Percentiles rank a stretch among this genome's conserved stretches.
phyloP scores from a whole-genome alignment of 2,113 vertebrate species.

The Callionymus lyra region DNA sequence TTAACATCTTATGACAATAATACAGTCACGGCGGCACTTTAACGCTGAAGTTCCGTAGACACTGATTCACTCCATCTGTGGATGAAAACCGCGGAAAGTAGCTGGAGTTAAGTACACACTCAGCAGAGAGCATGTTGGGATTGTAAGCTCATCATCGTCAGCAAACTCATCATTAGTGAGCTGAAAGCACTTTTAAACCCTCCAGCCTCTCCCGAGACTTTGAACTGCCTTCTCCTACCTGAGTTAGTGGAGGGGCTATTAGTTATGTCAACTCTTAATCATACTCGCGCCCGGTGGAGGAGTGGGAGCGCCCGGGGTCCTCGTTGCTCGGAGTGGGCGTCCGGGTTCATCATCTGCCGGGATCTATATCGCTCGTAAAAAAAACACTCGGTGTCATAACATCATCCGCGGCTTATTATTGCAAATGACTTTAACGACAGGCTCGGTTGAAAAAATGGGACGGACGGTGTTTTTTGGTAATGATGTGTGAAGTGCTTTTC shows the following conservation, averaged over 20 bases:
- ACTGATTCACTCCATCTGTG: slow-evolving; percentile 7
- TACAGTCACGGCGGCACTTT: background rate
- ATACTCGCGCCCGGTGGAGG: slow-evolving; percentile 19
- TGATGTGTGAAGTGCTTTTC: slow-evolving; percentile 47
- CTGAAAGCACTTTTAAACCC: slow-evolving; percentile 45
- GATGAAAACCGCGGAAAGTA: slow-evolving; percentile 14
- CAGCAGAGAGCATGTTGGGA: slow-evolving; percentile 15
- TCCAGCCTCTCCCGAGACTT: slow-evolving; percentile 17
- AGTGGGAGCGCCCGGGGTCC: slow-evolving; percentile 3
- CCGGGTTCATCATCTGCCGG: slow-evolving; percentile 35
- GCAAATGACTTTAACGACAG: slow-evolving; percentile 48
- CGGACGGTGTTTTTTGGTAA: slow-evolving; percentile 47
- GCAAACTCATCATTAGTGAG: slow-evolving; percentile 28
- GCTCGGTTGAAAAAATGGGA: slow-evolving; percentile 40
- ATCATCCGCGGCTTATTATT: slow-evolving; percentile 52
- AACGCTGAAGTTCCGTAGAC: slow-evolving; percentile 7
- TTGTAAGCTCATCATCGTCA: slow-evolving; percentile 3
- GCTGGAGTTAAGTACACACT: slow-evolving; percentile 22
- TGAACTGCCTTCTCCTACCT: slow-evolving; percentile 27
- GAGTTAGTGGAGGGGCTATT: slow-evolving; percentile 50
- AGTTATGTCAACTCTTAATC: slow-evolving; percentile 62
- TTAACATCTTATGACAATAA: background rate
- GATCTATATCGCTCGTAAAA: slow-evolving; percentile 55
- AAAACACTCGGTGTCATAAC: slow-evolving; percentile 47
- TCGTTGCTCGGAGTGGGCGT: slow-evolving; percentile 38